Conservation (phyloP, 1,140 invertebrate species). For the Maniola jurtina region DNA sequence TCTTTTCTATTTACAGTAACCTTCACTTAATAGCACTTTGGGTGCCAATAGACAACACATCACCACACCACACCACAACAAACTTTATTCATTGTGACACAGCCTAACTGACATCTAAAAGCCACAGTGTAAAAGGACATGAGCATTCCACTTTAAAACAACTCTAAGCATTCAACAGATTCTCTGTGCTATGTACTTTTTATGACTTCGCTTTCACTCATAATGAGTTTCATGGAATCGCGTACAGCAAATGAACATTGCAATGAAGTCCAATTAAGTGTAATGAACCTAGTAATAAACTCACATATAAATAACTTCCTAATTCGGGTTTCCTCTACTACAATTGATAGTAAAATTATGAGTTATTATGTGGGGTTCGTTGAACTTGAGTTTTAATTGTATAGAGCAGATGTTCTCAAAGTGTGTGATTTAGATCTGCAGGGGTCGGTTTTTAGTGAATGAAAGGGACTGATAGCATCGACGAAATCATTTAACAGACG, state of each 20-base stretch:
- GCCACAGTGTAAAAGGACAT: neutral
- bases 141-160: neutral
- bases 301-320: slow-evolving; percentile 53
- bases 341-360: slow-evolving; percentile 50
- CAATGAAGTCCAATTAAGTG: slow-evolving; percentile 58
- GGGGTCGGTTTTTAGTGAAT: no score
- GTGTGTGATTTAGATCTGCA: neutral
- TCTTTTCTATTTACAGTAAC: no score
- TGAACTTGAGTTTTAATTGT: slow-evolving; percentile 30
- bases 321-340: slow-evolving; percentile 56
- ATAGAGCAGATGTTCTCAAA: neutral
- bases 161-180: neutral
- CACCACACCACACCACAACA: neutral
- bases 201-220: slow-evolving; percentile 7
- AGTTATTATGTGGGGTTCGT: slow-evolving; percentile 25
- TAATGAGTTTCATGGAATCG: slow-evolving; percentile 32
- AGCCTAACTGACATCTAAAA: neutral
- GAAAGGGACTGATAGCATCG: no score
- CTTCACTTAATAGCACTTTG: no score
- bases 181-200: neutral
- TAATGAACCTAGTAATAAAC: slow-evolving; percentile 41
- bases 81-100: neutral
- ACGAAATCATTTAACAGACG: no score
- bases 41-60: no score
- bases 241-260: slow-evolving; percentile 36